Evolutionary conservation across 2,797 vertebrate species (phyloP).

Genomic region (Muscicapa striata): DNA sequence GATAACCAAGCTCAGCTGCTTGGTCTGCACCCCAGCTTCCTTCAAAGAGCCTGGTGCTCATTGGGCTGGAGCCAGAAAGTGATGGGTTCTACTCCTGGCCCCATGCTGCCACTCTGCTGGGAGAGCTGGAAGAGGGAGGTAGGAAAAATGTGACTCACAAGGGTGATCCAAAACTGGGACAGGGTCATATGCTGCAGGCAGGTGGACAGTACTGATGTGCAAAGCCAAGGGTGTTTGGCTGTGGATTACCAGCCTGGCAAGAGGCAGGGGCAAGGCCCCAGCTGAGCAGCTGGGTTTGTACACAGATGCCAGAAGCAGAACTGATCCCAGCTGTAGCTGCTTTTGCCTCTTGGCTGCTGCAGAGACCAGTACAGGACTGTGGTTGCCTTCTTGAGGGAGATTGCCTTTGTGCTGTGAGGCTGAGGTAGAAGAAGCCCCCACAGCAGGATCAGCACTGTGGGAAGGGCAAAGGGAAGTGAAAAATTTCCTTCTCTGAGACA

Average conservation of each 20-base stretch:
- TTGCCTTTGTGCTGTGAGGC: background rate
- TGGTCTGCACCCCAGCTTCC: background rate
- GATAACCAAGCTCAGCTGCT: background rate
- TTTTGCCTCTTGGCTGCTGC: background rate
- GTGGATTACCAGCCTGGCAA: background rate
- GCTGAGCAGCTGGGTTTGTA: background rate
- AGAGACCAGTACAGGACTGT: background rate
- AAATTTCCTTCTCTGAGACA: background rate
- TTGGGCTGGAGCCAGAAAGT: fast-evolving
- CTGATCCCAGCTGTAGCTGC: background rate
- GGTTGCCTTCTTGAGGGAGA: background rate
- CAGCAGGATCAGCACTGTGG: background rate
- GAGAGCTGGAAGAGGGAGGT: background rate
- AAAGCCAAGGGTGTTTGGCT: background rate
- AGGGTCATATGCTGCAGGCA: background rate
- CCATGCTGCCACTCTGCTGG: background rate
- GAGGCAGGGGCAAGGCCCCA: background rate
- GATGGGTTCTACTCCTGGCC: background rate
- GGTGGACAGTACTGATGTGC: background rate
- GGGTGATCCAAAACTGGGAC: background rate
- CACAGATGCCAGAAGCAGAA: background rate
- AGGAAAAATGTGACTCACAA: background rate
- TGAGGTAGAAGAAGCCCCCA: background rate
- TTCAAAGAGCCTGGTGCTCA: background rate
- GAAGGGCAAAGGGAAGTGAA: background rate